A percentile compares a stretch with the other conserved stretches of the same genome.
phyloP scores from a whole-genome alignment of 1,140 invertebrate species.

The Drosophila triauraria region DNA sequence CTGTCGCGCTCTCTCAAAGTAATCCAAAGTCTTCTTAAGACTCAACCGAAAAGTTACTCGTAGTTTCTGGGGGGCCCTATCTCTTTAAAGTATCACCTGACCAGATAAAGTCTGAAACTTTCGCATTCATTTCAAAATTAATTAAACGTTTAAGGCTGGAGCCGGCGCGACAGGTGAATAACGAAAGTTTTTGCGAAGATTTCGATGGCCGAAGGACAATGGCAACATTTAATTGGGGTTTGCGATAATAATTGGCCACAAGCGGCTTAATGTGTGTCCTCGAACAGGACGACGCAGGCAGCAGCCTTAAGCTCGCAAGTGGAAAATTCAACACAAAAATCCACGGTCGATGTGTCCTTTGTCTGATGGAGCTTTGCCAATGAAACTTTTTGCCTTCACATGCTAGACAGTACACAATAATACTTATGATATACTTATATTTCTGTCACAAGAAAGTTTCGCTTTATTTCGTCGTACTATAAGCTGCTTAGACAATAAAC shows the following conservation, averaged over 20 bases:
- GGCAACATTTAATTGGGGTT: conserved; percentile 53
- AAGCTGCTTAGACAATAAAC: conserved; percentile 42
- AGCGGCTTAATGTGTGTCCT: conserved; percentile 33
- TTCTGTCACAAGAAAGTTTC: conserved; percentile 10
- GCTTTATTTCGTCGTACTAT: conserved; percentile 7
- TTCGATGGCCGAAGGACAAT: conserved; percentile 40
- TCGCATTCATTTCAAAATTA: conserved; percentile 58
- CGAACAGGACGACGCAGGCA: not conserved
- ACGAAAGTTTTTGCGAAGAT: conserved; percentile 33
- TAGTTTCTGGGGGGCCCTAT: conserved; percentile 42
- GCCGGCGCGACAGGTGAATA: conserved; percentile 19
- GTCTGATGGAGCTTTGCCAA: conserved; percentile 7
- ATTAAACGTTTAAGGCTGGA: conserved; percentile 50
- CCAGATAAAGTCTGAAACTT: conserved; percentile 52
- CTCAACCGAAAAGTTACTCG: conserved; percentile 41
- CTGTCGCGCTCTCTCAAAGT: conserved; percentile 39
- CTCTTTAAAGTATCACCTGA: conserved; percentile 56
- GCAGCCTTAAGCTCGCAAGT: not conserved
- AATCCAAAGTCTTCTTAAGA: conserved; percentile 35
- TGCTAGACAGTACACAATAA: not conserved
- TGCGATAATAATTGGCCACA: conserved; percentile 57
- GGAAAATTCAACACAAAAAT: conserved; percentile 18
- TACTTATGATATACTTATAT: conserved; percentile 5
- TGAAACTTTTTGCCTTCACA: conserved; percentile 7
- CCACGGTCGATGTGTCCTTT: not conserved